Conservation (phyloP, 2,888 invertebrate species). For the Anodontia alba region DNA sequence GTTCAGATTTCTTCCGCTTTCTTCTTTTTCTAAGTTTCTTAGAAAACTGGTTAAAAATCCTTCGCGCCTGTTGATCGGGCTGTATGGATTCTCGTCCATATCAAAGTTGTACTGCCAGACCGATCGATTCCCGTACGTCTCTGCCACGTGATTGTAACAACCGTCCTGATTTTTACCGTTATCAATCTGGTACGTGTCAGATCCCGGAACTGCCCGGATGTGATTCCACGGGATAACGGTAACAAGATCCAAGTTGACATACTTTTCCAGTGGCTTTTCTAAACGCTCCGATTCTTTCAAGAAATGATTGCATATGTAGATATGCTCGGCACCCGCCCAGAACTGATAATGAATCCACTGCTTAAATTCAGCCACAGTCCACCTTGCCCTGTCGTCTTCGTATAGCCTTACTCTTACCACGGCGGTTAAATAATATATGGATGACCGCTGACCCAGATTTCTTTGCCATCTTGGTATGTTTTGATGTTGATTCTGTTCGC, state of each 20-base stretch:
- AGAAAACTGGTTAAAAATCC: conserved; percentile 13
- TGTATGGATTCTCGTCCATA: conserved; percentile 25
- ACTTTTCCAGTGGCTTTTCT: conserved; percentile 11
- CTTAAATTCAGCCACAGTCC: conserved; percentile 31
- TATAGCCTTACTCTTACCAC: conserved; percentile 30
- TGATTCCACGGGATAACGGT: conserved; percentile 22
- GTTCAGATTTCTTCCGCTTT: not conserved
- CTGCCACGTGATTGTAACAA: conserved; percentile 8
- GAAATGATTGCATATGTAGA: conserved; percentile 29
- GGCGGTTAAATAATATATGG: conserved; percentile 16
- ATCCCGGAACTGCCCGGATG: conserved; percentile 8
- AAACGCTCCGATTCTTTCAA: conserved; percentile 22
- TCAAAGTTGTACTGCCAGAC: conserved; percentile 26
- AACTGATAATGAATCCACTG: conserved; percentile 35
- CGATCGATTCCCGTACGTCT: conserved; percentile 3
- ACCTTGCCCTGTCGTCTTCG: conserved; percentile 23
- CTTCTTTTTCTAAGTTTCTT: not conserved
- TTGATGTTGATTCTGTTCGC: not conserved
- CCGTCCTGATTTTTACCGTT: conserved; percentile 3
- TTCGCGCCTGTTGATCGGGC: not conserved
- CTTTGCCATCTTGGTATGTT: conserved; percentile 15
- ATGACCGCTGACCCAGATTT: not conserved
- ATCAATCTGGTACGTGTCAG: not conserved
- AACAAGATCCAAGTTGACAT: conserved; percentile 12
- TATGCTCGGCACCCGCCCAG: conserved; percentile 27